Evolutionary conservation across 1,140 invertebrate species (phyloP), one percentile per base, ranked within the genome.

Genomic region (Subanguina moxae): DNA sequence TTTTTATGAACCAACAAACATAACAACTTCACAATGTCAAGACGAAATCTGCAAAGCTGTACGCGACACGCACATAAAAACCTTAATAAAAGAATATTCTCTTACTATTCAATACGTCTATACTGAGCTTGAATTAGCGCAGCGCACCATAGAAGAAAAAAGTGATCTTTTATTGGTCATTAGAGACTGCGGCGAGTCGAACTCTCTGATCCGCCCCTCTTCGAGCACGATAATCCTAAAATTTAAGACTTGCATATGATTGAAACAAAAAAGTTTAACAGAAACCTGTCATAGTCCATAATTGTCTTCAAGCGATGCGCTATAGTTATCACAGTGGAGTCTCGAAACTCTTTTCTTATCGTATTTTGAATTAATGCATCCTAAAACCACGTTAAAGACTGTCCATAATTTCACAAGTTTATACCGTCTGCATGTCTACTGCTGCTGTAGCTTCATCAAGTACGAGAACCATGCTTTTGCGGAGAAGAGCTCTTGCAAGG

Each of bases 141-240:
- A 19, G 3, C 58, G 58, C n/a, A 30, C 74, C 74, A 76, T 77
- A 56, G 46, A 23, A 62, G 38, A 43, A 38, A 71, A 76, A 9
- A 72, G 15, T 15, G 75, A 77, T 32, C 64, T 45, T 48, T 43
- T 58, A 23, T 76, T 62, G 32, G 62, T 42, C 19, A 84, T 52
- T 15, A 73, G 19, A 21, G 8, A 28, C 19, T 82, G 73, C 1
- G 85, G 85, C 19, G 75, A 61, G 48, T 84, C 83, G 73, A 85
- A 85, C 71, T 86, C 85, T 27, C 72, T 69, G 13, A 86, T 80
- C 48, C 70, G 62, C 0, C 85, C 85, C 45, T 76, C 75, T 71
- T 84, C 83, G 77, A 97, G 85, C 28, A 97, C 92, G 83, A 97
- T 61, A 8, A 61, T 61, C 28, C 58, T 61, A 42, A 85, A 84